phyloP scores from a whole-genome alignment of 2,113 vertebrate species.

The Zapus hudsonius region DNA sequence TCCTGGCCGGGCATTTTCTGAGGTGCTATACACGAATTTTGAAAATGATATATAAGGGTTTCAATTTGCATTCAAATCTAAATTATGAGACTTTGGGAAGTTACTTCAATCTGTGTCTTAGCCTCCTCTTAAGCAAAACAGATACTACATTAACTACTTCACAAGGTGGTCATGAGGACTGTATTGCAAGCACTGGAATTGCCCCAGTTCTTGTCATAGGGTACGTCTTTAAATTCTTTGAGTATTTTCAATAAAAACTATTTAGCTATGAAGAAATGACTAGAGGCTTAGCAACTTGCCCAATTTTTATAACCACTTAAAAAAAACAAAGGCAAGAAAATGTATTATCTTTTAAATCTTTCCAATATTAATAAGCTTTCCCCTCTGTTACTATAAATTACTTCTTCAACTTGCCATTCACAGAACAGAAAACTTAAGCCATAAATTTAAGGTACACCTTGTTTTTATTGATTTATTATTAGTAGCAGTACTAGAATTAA shows the following conservation, averaged over 20 bases:
- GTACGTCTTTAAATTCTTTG: background rate
- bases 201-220: background rate
- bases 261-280: background rate
- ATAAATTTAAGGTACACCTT: background rate
- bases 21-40: background rate
- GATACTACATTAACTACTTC: background rate
- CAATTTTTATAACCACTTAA: background rate
- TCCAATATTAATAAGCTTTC: background rate
- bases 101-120: background rate
- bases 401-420: background rate
- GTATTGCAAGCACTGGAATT: background rate
- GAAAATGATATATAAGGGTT: background rate
- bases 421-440: conserved; percentile 10
- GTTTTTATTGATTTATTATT: background rate
- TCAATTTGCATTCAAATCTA: background rate
- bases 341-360: background rate
- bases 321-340: background rate
- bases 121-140: background rate
- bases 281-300: background rate
- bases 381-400: background rate
- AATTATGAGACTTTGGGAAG: background rate
- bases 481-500: no score
- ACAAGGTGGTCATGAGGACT: background rate
- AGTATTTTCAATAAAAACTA: background rate
- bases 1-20: background rate